These are phyloP conservation scores for Micoletzkya japonica DNA, from an alignment of 2,888 invertebrate genomes.

Conservation along the genomic window DNA sequence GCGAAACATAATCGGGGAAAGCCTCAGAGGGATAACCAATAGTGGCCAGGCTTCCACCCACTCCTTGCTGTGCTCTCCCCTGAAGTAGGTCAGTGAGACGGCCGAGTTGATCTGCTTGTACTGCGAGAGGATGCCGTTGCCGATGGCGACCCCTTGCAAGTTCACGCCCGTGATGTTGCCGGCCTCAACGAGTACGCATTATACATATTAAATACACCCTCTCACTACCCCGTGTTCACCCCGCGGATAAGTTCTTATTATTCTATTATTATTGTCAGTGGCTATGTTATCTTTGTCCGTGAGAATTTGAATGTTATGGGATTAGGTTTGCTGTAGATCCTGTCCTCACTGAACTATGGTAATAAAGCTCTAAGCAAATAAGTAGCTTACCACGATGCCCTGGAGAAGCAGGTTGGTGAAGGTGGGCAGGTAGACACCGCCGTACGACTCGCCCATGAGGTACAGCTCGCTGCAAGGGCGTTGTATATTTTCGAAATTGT, in stretches of 20 bases:
- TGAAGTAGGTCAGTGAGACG: slow-evolving; percentile 49
- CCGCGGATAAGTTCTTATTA: too few species aligned
- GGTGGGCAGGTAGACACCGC: slow-evolving; percentile 30
- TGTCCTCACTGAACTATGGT: too few species aligned
- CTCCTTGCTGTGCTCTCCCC: slow-evolving; percentile 48
- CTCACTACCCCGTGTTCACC: too few species aligned
- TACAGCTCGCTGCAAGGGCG: slow-evolving; percentile 37
- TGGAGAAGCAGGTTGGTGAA: slow-evolving; percentile 26
- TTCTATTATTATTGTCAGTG: too few species aligned
- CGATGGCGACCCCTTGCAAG: slow-evolving; percentile 57
- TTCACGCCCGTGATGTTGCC: slow-evolving; percentile 36
- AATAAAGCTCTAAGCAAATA: too few species aligned
- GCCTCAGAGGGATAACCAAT: too few species aligned
- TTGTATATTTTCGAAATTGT: neutral
- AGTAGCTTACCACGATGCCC: slow-evolving; percentile 19
- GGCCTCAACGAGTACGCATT: neutral
- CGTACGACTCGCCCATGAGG: slow-evolving; percentile 31
- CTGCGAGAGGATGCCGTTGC: slow-evolving; percentile 58
- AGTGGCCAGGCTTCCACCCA: slow-evolving; percentile 6
- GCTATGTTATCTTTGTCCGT: too few species aligned
- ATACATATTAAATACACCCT: neutral
- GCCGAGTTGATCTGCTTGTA: slow-evolving; percentile 39
- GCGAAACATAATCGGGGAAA: neutral
- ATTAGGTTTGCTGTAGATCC: too few species aligned
- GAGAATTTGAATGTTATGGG: too few species aligned